Evolutionary conservation across 2,888 invertebrate species (phyloP).

Genomic region (Rhimphoctona megacephalus): DNA sequence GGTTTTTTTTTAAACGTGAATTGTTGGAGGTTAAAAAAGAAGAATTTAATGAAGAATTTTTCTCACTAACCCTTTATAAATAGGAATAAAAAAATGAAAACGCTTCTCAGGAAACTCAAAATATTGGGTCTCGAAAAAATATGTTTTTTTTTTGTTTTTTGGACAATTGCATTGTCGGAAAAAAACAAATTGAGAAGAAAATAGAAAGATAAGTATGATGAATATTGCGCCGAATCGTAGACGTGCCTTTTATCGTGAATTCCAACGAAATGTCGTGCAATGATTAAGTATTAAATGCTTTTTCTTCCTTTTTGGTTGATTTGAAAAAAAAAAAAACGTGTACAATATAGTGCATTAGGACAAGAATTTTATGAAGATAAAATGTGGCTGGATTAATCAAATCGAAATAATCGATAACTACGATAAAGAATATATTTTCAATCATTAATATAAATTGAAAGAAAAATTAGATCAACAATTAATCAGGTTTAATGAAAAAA

Average conservation of each 20-base stretch:
- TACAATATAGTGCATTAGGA: not conserved
- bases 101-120: not conserved
- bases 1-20: not conserved
- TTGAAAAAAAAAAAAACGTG: not conserved
- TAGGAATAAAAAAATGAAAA: not conserved
- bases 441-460: not conserved
- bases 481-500: not conserved
- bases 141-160: too few species aligned
- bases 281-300: not conserved
- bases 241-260: slow-evolving; percentile 29
- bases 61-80: not conserved
- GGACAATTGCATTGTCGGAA: too few species aligned
- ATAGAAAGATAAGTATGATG: not conserved
- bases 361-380: not conserved
- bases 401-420: not conserved
- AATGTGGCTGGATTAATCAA: slow-evolving; percentile 19
- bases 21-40: not conserved
- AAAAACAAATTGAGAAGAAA: not conserved
- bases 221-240: slow-evolving; percentile 12
- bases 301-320: not conserved
- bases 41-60: not conserved
- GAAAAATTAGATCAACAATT: not conserved
- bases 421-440: not conserved
- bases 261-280: not conserved
- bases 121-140: not conserved